Conservation (phyloP, 2,113 vertebrate genomes). For the Thymallus thymallus region DNA sequence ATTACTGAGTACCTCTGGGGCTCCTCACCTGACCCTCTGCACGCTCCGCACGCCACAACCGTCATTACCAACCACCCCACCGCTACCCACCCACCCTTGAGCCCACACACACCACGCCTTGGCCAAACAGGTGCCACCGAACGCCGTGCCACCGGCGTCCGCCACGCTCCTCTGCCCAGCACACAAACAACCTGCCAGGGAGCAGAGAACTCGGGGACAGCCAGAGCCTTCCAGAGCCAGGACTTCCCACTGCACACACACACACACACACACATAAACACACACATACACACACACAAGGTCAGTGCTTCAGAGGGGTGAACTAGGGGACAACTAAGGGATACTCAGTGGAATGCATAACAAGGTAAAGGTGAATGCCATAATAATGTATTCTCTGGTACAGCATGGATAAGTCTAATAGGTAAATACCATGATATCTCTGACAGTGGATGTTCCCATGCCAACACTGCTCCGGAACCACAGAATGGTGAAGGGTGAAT, state of each 20-base stretch:
- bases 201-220: background rate
- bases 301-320: too few species aligned
- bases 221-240: background rate
- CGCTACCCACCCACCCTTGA: background rate
- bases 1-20: constrained; percentile 53
- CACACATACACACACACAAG: too few species aligned
- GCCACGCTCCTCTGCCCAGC: constrained; percentile 28
- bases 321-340: too few species aligned
- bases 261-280: background rate
- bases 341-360: too few species aligned
- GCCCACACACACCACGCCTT: background rate
- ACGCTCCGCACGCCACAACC: constrained; percentile 2
- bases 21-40: constrained; percentile 26
- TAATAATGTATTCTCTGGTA: too few species aligned
- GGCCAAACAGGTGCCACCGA: background rate
- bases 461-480: constrained; percentile 49
- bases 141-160: constrained; percentile 19
- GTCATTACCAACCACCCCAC: constrained; percentile 13
- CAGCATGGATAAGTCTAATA: background rate
- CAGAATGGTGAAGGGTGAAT: constrained; percentile 27
- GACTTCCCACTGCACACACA: background rate
- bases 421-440: constrained; percentile 38
- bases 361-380: too few species aligned
- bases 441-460: constrained; percentile 17
- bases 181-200: background rate